Evolutionary conservation across 2,113 vertebrate genomes (phyloP).

Genomic region (Thalassarche chlororhynchos): DNA sequence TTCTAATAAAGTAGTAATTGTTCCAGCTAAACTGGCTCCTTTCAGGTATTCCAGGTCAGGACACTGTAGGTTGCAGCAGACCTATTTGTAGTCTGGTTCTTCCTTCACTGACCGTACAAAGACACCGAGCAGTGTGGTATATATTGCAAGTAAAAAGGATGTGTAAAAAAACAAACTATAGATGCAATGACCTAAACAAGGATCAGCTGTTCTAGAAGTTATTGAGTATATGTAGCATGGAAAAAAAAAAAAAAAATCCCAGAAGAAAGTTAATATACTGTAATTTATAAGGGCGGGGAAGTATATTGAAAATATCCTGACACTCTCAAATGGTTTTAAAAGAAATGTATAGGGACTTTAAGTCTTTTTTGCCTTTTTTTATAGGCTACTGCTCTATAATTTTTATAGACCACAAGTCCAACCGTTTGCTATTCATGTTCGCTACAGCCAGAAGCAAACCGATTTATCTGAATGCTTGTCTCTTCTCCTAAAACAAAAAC

Average conservation of each 20-base stretch:
- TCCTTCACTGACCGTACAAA: not conserved
- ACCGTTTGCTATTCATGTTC: accelerated
- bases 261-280: not conserved
- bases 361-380: not conserved
- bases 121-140: not conserved
- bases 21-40: not conserved
- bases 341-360: not conserved
- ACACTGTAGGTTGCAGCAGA: not conserved
- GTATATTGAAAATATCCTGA: not conserved
- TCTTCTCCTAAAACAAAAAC: accelerated
- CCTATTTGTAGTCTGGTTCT: not conserved
- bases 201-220: not conserved
- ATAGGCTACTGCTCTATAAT: not conserved
- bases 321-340: not conserved
- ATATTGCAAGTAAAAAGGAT: too few species aligned
- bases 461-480: not conserved
- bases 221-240: too few species aligned
- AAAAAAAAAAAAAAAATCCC: not conserved
- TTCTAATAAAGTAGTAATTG: not conserved
- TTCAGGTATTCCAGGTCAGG: not conserved
- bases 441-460: not conserved
- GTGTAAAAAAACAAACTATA: not conserved
- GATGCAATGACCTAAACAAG: not conserved
- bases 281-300: not conserved
- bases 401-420: accelerated